Evolutionary conservation across 1,140 invertebrate genomes (phyloP), one percentile per base, ranked within the genome.

Genomic region (Drosophila lacertosa): DNA sequence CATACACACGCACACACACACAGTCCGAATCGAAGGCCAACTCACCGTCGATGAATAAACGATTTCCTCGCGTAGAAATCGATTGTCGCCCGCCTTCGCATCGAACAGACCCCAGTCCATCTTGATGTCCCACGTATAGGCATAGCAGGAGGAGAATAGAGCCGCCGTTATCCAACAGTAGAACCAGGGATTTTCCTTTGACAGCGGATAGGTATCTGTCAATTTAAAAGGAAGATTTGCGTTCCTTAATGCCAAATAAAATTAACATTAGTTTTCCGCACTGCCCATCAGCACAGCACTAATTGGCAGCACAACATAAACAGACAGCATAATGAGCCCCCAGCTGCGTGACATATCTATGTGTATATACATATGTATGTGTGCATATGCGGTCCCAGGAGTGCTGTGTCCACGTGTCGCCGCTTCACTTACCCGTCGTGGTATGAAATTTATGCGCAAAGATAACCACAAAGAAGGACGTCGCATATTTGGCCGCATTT

Each of bases 91-190:
- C 26, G 96, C 95, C 60, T 95, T 95, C 53, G 94, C 94, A 90
- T 98, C 97, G 73, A 99, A 95, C n/a, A 99, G 92, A 4, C 98
- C 98, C 98, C 98, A 99, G 93, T 99, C 98, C 96, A 99, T 98
- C 92, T 97, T 97, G 9, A 99, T 95, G 92, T 99, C 98, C 98
- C 98, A 99, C 4, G 95, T 95, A 86, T 97, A 97, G 0, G 96
- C 96, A 91, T 98, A 98, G 45, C 95, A 93, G 0, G 97, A 97
- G 53, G 95, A 97, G n/a, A 97, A 91, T 9, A 98, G 91, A 33
- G 95, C 95, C 6, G 95, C 93, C 1, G 93, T 92, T 47, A 97
- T 93, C 96, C 96, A 97, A 59, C 95, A 91, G 92, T 96, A 97
- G 70, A 98, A 94, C 92, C 95, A 97, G 18, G 96, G 95, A 92